phyloP scores from a whole-genome alignment of 1,140 invertebrate genomes.

The Papilio xuthus region DNA sequence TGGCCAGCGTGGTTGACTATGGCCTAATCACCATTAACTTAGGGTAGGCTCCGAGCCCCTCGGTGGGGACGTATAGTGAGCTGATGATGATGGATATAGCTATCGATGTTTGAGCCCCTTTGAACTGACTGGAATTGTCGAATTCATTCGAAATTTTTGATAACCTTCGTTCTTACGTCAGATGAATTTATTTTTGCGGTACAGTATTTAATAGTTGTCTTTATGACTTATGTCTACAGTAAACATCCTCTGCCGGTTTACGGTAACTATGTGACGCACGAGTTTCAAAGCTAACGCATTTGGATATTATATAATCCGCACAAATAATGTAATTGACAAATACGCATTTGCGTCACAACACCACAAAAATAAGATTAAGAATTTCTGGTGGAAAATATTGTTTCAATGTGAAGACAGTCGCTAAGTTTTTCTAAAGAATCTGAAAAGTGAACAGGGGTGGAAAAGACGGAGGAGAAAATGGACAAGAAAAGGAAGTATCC shows the following conservation, averaged over 20 bases:
- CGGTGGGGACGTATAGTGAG: no score
- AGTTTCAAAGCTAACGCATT: neutral
- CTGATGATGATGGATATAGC: no score
- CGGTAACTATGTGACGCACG: constrained; percentile 5
- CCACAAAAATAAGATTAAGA: neutral
- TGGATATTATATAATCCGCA: neutral
- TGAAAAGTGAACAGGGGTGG: no score
- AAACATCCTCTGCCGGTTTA: constrained; percentile 16
- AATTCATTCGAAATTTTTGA: neutral
- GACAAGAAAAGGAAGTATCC: no score
- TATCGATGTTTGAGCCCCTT: neutral
- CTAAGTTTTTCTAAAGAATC: no score
- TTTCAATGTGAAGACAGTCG: no score
- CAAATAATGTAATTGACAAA: neutral
- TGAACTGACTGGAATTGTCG: neutral
- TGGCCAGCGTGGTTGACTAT: no score
- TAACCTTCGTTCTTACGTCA: neutral
- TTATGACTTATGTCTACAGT: neutral
- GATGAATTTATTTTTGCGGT: neutral
- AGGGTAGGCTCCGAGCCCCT: no score
- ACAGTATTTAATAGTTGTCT: neutral
- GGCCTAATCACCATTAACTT: no score
- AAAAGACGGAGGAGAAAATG: no score
- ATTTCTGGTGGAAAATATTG: neutral
- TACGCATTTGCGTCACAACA: neutral